These are phyloP conservation scores for Panzeria rudis DNA, from an alignment of 2,888 invertebrate genomes.

Conservation along the genomic window DNA sequence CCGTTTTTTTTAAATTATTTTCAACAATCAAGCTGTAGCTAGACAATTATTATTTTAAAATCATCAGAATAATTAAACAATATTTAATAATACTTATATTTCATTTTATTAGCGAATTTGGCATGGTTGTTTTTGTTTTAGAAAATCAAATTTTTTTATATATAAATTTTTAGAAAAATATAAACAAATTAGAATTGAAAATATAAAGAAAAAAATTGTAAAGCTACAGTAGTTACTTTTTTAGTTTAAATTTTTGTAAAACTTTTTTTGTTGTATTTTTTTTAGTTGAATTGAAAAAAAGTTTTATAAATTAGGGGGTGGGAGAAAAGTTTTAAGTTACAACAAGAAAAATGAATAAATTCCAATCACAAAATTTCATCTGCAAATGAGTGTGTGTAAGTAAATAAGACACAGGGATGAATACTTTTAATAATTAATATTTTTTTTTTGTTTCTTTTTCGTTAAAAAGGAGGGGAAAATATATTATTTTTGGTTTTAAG, in stretches of 20 bases:
- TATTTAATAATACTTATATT: conserved; percentile 68
- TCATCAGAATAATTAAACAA: conserved; percentile 69
- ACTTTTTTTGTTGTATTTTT: conserved; percentile 64
- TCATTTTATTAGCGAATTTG: conserved; percentile 74
- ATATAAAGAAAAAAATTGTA: conserved; percentile 79
- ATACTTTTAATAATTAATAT: not conserved
- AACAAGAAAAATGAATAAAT: conserved; percentile 36
- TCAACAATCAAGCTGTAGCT: conserved; percentile 77
- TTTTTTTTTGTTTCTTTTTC: not conserved
- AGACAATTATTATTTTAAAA: conserved; percentile 78
- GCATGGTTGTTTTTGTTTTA: conserved; percentile 66
- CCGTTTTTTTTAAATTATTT: conserved; percentile 42
- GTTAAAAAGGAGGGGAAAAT: conserved; percentile 9
- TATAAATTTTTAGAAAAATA: conserved; percentile 72
- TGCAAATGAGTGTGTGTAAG: conserved; percentile 69
- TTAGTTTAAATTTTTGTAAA: conserved; percentile 57
- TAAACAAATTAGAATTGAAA: conserved; percentile 57
- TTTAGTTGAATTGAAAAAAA: conserved; percentile 33
- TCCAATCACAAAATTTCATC: conserved; percentile 74
- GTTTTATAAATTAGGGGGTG: conserved; percentile 19
- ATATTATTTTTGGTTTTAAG: not conserved
- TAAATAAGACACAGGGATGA: conserved; percentile 8
- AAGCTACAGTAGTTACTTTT: conserved; percentile 82
- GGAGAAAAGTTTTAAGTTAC: conserved; percentile 12
- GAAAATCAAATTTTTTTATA: conserved; percentile 43